Percentiles rank a stretch among this genome's conserved stretches.
phyloP scores from a whole-genome alignment of 2,888 invertebrate genomes.

The Beris morrisii region DNA sequence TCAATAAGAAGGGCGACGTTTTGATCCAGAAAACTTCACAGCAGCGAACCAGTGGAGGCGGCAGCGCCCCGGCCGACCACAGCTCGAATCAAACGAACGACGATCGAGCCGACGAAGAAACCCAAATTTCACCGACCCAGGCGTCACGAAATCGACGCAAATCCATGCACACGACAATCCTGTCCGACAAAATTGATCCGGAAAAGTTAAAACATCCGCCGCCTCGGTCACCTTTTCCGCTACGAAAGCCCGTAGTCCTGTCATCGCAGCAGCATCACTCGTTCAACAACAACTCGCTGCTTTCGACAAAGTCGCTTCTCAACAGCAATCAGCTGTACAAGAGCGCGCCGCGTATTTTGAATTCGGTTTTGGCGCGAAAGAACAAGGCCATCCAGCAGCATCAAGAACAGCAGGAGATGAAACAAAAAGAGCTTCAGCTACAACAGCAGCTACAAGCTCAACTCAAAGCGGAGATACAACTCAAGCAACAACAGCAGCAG shows the following conservation, averaged over 20 bases:
- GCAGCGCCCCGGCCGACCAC: constrained; percentile 10
- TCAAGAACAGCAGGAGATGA: constrained; percentile 12
- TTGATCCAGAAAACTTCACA: constrained; percentile 25
- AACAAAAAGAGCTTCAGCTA: not conserved
- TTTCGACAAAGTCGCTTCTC: constrained; percentile 5
- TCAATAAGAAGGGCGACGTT: constrained; percentile 48
- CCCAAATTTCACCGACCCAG: constrained; percentile 21
- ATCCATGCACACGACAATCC: constrained; percentile 43
- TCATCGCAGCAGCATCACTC: constrained; percentile 22
- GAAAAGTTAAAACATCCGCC: constrained; percentile 39
- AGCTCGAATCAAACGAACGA: not conserved
- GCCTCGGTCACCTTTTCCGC: constrained; percentile 37
- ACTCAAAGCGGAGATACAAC: not conserved
- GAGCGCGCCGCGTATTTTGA: constrained; percentile 52
- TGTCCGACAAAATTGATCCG: constrained; percentile 43
- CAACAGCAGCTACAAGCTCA: not conserved
- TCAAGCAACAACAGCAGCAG: not conserved
- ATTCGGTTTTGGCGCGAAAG: constrained; percentile 51
- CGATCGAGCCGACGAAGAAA: constrained; percentile 27
- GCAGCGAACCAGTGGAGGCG: constrained; percentile 10
- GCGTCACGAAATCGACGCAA: constrained; percentile 41
- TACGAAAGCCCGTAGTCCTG: constrained; percentile 23
- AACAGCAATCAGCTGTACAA: constrained; percentile 40
- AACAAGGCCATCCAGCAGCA: constrained; percentile 40
- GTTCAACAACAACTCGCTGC: constrained; percentile 1